phyloP scores from a whole-genome alignment of 2,113 vertebrate species.

The Python bivittatus region DNA sequence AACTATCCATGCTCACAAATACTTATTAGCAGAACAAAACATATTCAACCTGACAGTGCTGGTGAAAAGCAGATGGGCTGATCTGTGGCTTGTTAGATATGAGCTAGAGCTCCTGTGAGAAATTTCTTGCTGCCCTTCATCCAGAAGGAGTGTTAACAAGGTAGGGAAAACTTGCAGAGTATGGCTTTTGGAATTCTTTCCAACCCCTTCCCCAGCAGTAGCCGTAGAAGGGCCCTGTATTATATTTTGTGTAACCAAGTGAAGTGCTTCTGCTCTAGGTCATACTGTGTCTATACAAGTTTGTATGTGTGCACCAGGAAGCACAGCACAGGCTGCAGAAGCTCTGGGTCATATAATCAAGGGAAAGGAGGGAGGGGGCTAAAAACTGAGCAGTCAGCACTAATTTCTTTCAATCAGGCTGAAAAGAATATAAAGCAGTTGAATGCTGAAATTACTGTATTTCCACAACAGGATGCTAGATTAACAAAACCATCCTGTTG shows the following conservation, averaged over 20 bases:
- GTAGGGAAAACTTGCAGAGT: background rate
- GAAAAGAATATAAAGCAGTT: background rate
- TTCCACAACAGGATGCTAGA: slow-evolving; percentile 16
- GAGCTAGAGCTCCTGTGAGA: background rate
- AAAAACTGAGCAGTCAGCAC: background rate
- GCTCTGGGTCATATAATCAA: background rate
- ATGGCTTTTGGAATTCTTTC: background rate
- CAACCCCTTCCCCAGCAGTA: background rate
- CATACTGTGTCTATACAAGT: background rate
- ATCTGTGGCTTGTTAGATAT: background rate
- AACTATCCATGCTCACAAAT: background rate
- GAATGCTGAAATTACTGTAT: background rate
- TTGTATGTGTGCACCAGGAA: background rate
- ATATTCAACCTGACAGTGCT: background rate
- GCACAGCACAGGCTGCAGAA: background rate
- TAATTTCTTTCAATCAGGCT: background rate
- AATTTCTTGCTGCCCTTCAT: background rate
- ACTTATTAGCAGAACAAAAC: background rate
- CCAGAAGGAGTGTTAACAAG: background rate
- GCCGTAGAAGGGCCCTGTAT: background rate
- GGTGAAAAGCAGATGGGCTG: background rate
- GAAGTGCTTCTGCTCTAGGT: background rate
- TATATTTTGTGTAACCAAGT: background rate
- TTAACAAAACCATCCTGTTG: slow-evolving; percentile 31
- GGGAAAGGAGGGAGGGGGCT: background rate